Percentiles rank a stretch among this genome's conserved stretches.
Conservation (phyloP, 1,140 invertebrate species). For the Atta colombica region DNA sequence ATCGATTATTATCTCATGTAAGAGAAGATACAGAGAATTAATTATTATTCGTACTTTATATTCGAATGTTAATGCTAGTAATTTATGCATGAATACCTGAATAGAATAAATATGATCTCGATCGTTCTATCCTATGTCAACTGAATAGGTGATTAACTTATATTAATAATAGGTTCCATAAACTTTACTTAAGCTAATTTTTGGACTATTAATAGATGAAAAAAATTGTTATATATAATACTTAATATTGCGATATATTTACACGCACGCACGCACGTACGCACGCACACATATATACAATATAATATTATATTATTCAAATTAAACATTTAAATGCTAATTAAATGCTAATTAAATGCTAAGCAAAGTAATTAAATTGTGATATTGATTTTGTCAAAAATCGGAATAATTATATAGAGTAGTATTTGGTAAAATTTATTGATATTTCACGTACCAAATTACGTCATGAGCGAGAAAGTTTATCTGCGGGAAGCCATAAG, state of each 20-base stretch:
- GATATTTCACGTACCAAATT: slow-evolving; percentile 75
- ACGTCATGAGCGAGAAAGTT: slow-evolving; percentile 80
- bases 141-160: neutral
- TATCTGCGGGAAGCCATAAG: slow-evolving; percentile 81
- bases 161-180: neutral
- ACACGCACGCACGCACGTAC: no score
- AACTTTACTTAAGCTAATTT: slow-evolving; percentile 4
- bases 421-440: slow-evolving; percentile 20
- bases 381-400: slow-evolving; percentile 18
- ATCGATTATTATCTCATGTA: slow-evolving; percentile 1
- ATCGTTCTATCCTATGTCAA: neutral
- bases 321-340: slow-evolving; percentile 28
- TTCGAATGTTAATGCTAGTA: slow-evolving; percentile 7
- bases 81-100: slow-evolving; percentile 17
- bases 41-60: slow-evolving; percentile 23
- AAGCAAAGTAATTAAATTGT: neutral
- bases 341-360: slow-evolving; percentile 1
- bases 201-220: neutral
- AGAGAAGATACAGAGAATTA: neutral
- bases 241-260: neutral
- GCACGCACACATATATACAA: no score
- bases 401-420: slow-evolving; percentile 22
- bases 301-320: slow-evolving; percentile 8
- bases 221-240: neutral
- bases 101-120: slow-evolving; percentile 14